Conservation (phyloP, 1,140 invertebrate species). For the Eubasilissa regina region DNA sequence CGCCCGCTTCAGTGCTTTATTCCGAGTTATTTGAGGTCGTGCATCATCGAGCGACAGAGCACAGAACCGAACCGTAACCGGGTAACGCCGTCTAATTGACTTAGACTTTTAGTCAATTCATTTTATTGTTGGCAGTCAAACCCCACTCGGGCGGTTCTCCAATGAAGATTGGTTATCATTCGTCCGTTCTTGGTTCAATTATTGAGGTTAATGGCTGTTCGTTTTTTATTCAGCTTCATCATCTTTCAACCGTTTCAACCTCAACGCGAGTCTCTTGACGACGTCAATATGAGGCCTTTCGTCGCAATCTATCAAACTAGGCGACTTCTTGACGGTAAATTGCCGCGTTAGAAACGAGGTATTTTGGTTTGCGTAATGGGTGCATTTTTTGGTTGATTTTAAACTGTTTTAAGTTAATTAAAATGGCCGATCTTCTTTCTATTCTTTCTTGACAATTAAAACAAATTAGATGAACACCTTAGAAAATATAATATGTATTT, state of each 20-base stretch:
- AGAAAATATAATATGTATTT: too few species aligned
- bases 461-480: too few species aligned
- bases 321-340: too few species aligned
- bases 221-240: constrained; percentile 6
- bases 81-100: constrained; percentile 30
- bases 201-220: constrained; percentile 22
- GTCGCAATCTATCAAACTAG: too few species aligned
- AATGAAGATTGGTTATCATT: constrained; percentile 41
- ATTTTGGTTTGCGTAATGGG: too few species aligned
- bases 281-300: too few species aligned
- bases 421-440: too few species aligned
- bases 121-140: constrained; percentile 32
- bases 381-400: too few species aligned
- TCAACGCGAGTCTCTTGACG: not conserved
- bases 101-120: constrained; percentile 23
- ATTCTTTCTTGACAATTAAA: too few species aligned
- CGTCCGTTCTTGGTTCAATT: constrained; percentile 17
- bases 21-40: not conserved
- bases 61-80: not conserved
- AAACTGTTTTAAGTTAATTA: too few species aligned
- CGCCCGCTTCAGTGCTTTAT: too few species aligned
- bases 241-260: not conserved
- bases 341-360: too few species aligned
- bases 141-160: not conserved
- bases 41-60: not conserved